Percentiles rank a stretch among this genome's conserved stretches.
phyloP scores from a whole-genome alignment of 2,888 invertebrate species.

The Pseudococcus viburni region DNA sequence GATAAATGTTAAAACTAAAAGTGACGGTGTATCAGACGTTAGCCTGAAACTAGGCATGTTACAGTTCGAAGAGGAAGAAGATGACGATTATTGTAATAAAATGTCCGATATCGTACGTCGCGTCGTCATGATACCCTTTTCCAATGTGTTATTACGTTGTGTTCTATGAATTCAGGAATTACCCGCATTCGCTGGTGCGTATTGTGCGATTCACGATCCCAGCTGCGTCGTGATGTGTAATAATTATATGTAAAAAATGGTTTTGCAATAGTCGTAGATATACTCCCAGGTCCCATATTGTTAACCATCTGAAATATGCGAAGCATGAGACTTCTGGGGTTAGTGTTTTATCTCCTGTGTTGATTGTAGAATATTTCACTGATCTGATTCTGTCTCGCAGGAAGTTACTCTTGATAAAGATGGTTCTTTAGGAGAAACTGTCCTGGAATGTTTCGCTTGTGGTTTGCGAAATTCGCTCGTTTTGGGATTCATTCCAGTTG shows the following conservation, averaged over 20 bases:
- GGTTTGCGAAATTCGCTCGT: conserved; percentile 98
- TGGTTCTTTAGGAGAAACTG: conserved; percentile 97
- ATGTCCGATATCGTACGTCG: conserved; percentile 67
- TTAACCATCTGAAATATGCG: conserved; percentile 97
- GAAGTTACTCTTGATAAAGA: conserved; percentile 98
- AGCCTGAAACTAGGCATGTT: conserved; percentile 85
- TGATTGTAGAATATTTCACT: background rate
- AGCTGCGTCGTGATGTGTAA: conserved; percentile 98
- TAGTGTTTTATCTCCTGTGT: conserved; percentile 44
- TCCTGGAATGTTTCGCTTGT: conserved; percentile 98
- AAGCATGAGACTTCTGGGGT: conserved; percentile 96
- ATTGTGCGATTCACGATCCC: conserved; percentile 98
- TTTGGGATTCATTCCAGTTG: conserved; percentile 98
- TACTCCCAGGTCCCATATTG: conserved; percentile 98
- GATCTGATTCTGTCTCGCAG: conserved; percentile 69
- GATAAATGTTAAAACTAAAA: conserved; percentile 73
- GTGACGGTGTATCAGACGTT: conserved; percentile 73
- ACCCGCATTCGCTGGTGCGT: conserved; percentile 97
- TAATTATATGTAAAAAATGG: conserved; percentile 98
- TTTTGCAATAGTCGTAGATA: conserved; percentile 99
- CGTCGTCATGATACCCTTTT: no score
- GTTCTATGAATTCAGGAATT: conserved; percentile 77
- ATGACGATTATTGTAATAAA: no score
- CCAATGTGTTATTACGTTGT: background rate
- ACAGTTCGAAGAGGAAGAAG: no score